Conservation (phyloP, 1,140 invertebrate species). For the Aphelenchoides fujianensis region DNA sequence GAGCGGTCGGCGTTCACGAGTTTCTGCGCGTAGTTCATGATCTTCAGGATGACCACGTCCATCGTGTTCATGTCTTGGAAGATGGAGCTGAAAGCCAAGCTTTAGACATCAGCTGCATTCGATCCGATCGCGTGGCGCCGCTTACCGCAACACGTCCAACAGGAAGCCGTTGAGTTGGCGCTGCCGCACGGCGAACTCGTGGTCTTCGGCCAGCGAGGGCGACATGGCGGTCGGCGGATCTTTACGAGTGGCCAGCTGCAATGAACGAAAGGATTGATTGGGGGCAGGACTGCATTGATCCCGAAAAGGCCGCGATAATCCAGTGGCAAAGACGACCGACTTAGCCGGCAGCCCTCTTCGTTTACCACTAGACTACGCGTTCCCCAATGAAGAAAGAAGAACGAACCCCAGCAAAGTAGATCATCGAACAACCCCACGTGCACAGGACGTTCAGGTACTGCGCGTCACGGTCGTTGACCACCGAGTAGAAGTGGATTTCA, state of each 20-base stretch:
- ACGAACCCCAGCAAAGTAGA: constrained; percentile 51
- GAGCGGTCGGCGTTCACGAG: constrained; percentile 75
- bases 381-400: too few species aligned
- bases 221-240: constrained; percentile 14
- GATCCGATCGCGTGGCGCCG: too few species aligned
- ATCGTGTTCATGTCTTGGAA: constrained; percentile 79
- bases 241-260: constrained; percentile 30
- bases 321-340: too few species aligned
- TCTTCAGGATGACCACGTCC: constrained; percentile 76
- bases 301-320: too few species aligned
- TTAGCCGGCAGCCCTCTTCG: too few species aligned
- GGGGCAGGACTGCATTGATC: too few species aligned
- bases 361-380: too few species aligned
- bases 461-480: constrained; percentile 45
- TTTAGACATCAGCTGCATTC: not conserved
- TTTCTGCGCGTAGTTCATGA: constrained; percentile 77
- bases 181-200: constrained; percentile 65
- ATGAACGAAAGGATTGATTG: too few species aligned
- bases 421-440: constrained; percentile 43
- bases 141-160: constrained; percentile 69
- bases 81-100: constrained; percentile 64
- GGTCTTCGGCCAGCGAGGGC: constrained; percentile 42
- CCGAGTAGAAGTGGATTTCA: constrained; percentile 52
- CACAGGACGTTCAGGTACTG: constrained; percentile 49
- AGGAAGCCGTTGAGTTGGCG: constrained; percentile 72